Base-by-base conservation (phyloP, 2,888 invertebrate genomes). In the Pandemis corylana region DNA sequence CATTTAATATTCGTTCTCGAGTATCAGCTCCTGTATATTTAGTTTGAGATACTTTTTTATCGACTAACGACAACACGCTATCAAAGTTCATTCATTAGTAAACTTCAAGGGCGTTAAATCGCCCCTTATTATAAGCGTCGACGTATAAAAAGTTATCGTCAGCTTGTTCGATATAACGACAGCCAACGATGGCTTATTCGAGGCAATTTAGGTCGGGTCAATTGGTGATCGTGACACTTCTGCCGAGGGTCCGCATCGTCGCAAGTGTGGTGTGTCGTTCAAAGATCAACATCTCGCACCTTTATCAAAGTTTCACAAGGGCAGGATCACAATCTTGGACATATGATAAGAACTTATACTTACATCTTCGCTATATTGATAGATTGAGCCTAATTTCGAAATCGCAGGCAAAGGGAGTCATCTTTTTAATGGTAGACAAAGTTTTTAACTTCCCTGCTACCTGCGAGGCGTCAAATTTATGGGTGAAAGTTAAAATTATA, bases 131-230 rank as follows among this genome's bases (percentile, higher is more conserved):
- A 83, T 81, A 84, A 71, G 64, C 62, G 76, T 81, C 81, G 80
- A 77, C 76, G 79, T 79, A 83, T 84, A 84, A 85, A 87, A 81
- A 80, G 82, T 83, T 85, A 84, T 84, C 83, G 84, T 82, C 83
- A 84, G 83, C 84, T 86, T 85, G 88, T 85, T 86, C 85, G 82
- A 87, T 88, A 87, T 87, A 89, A 86, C 84, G 85, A 83, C 86
- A 82, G 69, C 82, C 81, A 74, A 76, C 75, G 85, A 87, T 88
- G 86, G 89, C 85, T 87, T 87, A 85, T 86, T 88, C 82, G 83
- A 79, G 81, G 84, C 87, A 87, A 89, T 89, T 89, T 88, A 87
- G 89, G 89, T 89, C 90, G 89, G 88, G 89, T 90, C 89, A 90
- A 87, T 87, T 84, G 87, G 85, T 89, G 89, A 89, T 76, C 72